Conservation (phyloP, 2,888 invertebrate genomes). For the Callimorpha dominula region DNA sequence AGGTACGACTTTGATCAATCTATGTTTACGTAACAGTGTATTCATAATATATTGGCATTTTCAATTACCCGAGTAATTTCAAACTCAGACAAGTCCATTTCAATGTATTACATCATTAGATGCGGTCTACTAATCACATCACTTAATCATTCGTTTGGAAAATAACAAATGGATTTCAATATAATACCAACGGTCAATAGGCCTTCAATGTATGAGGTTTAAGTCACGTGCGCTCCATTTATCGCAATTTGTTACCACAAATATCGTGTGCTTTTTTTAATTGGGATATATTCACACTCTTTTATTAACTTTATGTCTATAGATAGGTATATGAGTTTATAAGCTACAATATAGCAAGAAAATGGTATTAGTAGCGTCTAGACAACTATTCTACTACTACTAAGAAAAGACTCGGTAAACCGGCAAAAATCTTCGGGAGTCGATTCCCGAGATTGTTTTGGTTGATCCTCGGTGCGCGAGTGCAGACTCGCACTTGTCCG, state of each 20-base stretch:
- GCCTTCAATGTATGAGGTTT: neutral
- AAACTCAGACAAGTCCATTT: constrained; percentile 23
- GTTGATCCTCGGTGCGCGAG: too few relatives aligned
- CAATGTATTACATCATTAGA: constrained; percentile 27
- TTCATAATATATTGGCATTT: constrained; percentile 25
- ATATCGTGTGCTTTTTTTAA: neutral
- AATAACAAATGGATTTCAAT: constrained; percentile 15
- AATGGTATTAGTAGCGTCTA: too few relatives aligned
- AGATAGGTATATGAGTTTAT: too few relatives aligned
- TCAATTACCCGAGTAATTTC: constrained; percentile 29
- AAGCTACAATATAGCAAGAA: too few relatives aligned
- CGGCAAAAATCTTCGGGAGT: too few relatives aligned
- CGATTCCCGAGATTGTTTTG: too few relatives aligned
- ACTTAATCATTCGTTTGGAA: constrained; percentile 24
- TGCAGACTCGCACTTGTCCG: too few relatives aligned
- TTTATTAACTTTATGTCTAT: too few relatives aligned
- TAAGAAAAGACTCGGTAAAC: too few relatives aligned
- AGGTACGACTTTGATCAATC: neutral
- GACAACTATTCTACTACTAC: too few relatives aligned
- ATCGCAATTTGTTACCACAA: neutral
- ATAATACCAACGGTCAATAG: neutral
- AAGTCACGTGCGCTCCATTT: too few relatives aligned
- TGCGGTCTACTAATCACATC: constrained; percentile 15
- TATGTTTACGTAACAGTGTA: constrained; percentile 9
- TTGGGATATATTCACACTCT: too few relatives aligned